These are phyloP conservation scores for Exaiptasia diaphana DNA, from an alignment of 64 coral and sea anemone genomes.

Conservation along the genomic window DNA sequence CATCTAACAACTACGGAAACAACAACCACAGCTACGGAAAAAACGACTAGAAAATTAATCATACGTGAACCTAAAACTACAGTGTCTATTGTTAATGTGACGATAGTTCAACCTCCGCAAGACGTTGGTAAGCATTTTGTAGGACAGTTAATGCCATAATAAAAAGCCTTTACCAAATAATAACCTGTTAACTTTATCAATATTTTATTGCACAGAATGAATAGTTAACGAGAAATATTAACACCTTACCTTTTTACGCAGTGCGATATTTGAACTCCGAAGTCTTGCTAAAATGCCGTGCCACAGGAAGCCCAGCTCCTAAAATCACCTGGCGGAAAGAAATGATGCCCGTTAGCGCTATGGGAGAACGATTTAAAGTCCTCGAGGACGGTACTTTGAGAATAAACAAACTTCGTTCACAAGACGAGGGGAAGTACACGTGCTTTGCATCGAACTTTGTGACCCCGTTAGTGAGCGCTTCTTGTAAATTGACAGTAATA, in stretches of 20 bases:
- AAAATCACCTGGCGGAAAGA: conserved; percentile 63
- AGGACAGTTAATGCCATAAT: no score
- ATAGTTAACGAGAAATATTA: no score
- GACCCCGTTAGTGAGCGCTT: neutral
- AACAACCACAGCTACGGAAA: neutral
- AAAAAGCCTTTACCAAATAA: no score
- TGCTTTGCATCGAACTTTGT: conserved; percentile 62
- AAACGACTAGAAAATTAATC: no score
- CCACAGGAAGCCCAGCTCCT: conserved; percentile 55
- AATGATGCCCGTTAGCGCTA: neutral
- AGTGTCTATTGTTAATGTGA: no score
- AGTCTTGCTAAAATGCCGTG: conserved; percentile 51
- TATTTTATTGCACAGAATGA: no score
- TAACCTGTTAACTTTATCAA: no score
- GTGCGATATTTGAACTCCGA: no score
- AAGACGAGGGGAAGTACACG: conserved; percentile 53
- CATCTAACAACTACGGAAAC: neutral
- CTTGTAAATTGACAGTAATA: conserved; percentile 37
- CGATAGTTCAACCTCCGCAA: no score
- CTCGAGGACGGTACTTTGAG: conserved; percentile 53
- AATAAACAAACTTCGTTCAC: conserved; percentile 8
- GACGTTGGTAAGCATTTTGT: no score
- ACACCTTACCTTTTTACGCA: neutral
- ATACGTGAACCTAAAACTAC: no score
- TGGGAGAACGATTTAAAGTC: conserved; percentile 36